Evolutionary conservation across 2,113 vertebrate species (phyloP).

Genomic region (Rhea pennata): DNA sequence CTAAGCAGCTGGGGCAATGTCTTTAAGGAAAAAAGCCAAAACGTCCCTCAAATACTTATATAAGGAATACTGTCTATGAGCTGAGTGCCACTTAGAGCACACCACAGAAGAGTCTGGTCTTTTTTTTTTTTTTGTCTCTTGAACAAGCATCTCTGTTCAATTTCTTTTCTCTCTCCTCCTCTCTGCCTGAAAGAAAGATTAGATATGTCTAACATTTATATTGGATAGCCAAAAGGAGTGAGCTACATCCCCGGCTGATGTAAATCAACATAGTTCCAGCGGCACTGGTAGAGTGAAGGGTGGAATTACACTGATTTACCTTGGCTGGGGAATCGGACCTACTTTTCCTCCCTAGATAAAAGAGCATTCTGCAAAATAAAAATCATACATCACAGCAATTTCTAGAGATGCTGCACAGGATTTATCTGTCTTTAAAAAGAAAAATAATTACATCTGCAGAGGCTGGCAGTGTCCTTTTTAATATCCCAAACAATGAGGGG

Average conservation of each 20-base stretch:
- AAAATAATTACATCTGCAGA: not conserved
- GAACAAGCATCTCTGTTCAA: not conserved
- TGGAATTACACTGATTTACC: not conserved
- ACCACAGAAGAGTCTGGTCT: not conserved
- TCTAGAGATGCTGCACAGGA: not conserved
- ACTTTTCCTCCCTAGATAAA: not conserved
- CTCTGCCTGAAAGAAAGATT: not conserved
- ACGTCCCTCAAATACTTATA: not conserved
- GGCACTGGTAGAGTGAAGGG: accelerated
- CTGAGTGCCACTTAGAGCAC: not conserved
- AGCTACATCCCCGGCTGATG: not conserved
- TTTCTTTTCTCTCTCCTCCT: not conserved
- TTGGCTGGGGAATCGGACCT: not conserved
- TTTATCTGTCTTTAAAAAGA: not conserved
- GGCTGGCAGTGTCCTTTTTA: not conserved
- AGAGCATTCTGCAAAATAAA: slow-evolving; percentile 29
- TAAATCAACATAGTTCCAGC: not conserved
- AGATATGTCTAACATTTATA: not conserved
- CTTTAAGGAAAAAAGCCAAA: not conserved
- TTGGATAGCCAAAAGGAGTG: accelerated
- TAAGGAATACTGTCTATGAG: not conserved
- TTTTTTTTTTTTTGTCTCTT: not conserved
- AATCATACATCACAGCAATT: not conserved
- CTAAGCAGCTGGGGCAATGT: not conserved
- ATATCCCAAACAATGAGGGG: not conserved